Evolutionary conservation across 2,113 vertebrate species (phyloP).

Genomic region (Solea senegalensis): DNA sequence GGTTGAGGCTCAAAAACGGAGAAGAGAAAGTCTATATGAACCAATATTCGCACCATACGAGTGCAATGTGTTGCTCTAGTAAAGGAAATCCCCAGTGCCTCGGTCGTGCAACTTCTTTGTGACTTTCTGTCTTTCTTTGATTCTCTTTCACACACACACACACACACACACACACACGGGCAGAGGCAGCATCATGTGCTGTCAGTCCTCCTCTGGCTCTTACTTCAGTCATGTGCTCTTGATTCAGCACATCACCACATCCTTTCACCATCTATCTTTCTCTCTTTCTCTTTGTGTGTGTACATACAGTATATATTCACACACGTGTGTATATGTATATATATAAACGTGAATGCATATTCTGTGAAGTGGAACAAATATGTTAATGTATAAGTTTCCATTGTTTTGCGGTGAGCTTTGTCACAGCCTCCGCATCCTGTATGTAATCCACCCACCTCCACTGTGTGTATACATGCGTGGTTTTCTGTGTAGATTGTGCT

Average conservation of each 20-base stretch:
- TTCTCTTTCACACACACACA: not conserved
- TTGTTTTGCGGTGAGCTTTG: conserved; percentile 12
- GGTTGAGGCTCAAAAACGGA: no score
- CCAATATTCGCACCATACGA: no score
- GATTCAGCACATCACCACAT: conserved; percentile 61
- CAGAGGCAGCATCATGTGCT: conserved; percentile 41
- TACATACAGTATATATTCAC: not conserved
- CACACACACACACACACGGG: conserved; percentile 4
- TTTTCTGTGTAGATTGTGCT: not conserved
- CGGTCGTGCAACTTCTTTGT: conserved; percentile 8
- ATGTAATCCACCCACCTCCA: conserved; percentile 14
- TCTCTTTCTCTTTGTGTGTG: not conserved
- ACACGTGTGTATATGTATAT: not conserved
- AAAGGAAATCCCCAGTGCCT: conserved; percentile 48
- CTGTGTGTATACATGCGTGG: not conserved
- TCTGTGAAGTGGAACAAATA: conserved; percentile 21
- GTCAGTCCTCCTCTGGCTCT: conserved; percentile 13
- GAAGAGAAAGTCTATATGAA: no score
- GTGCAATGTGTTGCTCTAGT: conserved; percentile 6
- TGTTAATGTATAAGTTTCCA: conserved; percentile 38
- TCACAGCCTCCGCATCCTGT: conserved; percentile 53
- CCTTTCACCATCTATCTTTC: conserved; percentile 35
- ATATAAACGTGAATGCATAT: conserved; percentile 20
- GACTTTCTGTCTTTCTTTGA: conserved; percentile 30
- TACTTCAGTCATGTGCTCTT: conserved; percentile 47